phyloP scores from a whole-genome alignment of 2,113 vertebrate species.

The Echinops telfairi region DNA sequence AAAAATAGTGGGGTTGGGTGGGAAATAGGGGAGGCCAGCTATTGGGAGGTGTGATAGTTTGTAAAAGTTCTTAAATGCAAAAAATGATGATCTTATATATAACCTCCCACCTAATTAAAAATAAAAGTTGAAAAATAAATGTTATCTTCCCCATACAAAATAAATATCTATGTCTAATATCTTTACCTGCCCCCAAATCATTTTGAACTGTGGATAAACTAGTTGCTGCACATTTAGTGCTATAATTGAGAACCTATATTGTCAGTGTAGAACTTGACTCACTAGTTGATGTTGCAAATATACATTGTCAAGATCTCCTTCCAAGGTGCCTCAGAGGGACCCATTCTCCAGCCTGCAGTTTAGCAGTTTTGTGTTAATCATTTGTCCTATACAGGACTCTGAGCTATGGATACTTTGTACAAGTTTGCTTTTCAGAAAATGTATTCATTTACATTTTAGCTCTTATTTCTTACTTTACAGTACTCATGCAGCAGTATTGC shows the following conservation, averaged over 20 bases:
- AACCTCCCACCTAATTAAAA: no score
- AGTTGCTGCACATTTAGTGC: background rate
- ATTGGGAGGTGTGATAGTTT: no score
- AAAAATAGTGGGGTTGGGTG: no score
- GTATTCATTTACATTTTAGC: background rate
- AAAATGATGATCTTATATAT: no score
- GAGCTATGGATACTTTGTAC: no score
- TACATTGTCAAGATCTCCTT: background rate
- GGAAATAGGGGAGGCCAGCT: no score
- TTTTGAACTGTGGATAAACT: background rate
- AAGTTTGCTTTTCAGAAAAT: background rate
- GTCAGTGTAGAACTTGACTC: background rate
- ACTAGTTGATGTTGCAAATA: background rate
- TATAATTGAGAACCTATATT: background rate
- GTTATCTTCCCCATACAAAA: background rate
- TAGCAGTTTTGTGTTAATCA: background rate
- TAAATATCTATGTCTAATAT: background rate
- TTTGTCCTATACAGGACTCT: background rate
- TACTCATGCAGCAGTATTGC: background rate
- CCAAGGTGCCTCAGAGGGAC: background rate
- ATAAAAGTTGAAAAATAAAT: no score
- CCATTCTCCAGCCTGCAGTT: background rate
- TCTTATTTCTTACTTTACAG: background rate
- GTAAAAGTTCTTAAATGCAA: no score
- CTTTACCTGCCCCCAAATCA: background rate